Conservation (phyloP, 1,140 invertebrate genomes). For the Drosophila lacertosa region DNA sequence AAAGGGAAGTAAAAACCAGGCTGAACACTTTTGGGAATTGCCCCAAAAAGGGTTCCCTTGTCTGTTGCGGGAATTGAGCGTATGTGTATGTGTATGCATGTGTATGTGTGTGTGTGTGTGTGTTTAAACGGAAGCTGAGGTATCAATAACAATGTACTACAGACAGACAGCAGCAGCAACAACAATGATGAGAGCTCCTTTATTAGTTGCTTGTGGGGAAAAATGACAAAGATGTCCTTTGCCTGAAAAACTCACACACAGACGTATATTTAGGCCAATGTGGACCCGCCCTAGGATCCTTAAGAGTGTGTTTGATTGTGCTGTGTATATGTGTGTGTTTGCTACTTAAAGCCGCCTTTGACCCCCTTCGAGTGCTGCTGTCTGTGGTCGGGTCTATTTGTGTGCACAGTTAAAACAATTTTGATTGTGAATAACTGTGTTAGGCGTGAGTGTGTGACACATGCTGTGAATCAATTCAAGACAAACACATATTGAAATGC, state of each 20-base stretch:
- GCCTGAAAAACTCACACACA: constrained; percentile 20
- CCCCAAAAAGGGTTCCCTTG: constrained; percentile 70
- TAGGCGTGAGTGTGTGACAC: background rate
- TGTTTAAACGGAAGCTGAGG: constrained; percentile 56
- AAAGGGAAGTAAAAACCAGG: constrained; percentile 40
- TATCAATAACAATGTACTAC: constrained; percentile 78
- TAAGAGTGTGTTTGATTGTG: background rate
- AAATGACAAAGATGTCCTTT: constrained; percentile 61
- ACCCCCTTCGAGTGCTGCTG: constrained; percentile 1
- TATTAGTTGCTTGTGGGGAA: constrained; percentile 59
- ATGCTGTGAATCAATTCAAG: constrained; percentile 35
- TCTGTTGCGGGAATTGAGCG: constrained; percentile 29
- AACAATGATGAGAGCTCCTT: constrained; percentile 35
- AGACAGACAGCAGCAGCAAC: constrained; percentile 15
- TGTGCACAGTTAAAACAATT: constrained; percentile 68
- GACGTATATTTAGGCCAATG: constrained; percentile 12
- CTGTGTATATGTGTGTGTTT: constrained; percentile 16
- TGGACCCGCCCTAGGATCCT: constrained; percentile 14
- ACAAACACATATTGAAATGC: constrained; percentile 1
- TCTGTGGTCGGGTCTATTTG: constrained; percentile 32
- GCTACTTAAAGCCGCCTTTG: constrained; percentile 27
- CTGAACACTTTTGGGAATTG: constrained; percentile 59
- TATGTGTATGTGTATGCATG: constrained; percentile 6
- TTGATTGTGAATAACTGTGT: constrained; percentile 43
- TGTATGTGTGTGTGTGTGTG: constrained; percentile 3